Evolutionary conservation across 2,888 invertebrate genomes (phyloP), one percentile per base, ranked within the genome.

Genomic region (Muschampia plurimacula): DNA sequence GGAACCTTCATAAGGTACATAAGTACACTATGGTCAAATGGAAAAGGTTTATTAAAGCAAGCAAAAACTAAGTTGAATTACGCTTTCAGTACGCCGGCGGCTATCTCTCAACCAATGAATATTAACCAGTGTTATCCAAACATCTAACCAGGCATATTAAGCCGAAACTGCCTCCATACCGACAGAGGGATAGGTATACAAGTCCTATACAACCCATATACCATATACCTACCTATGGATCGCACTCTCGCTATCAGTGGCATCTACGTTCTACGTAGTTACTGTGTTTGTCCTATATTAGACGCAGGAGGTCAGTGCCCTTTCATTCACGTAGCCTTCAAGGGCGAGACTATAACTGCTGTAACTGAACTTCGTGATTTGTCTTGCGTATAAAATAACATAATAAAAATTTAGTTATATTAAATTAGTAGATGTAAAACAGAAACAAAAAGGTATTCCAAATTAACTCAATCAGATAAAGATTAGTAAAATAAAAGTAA

Each of bases 281-380:
- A 57, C 59, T 39, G 36, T 60, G 71, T 66, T 66, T 71, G 71
- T 66, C 71, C 71, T 71, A 71, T 71, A 71, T 71, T 71, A 71
- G 71, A 71, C 46, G 68, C 46, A 60, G 36, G 28, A 60, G 71
- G 71, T 71, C 66, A 71, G 36, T 71, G 66, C 39, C 71, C 71
- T 66, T 66, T 62, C 66, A 71, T 71, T 71, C 66, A 71, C 59
- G 41, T 59, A 67, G 13, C 39, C 60, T 49, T 71, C 59, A 70
- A 59, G 67, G 67, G 15, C 52, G 55, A 67, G 39, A 67, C 52
- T 15, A 52, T 46, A n/a, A 44, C 10, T 10, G 44, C 1, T n/a
- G n/a, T n/a, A n/a, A n/a, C n/a, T n/a, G n/a, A n/a, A n/a, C n/a
- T n/a, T n/a, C n/a, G n/a, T n/a, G n/a, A n/a, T n/a, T n/a, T n/a